A percentile compares a stretch with the other conserved stretches of the same genome.
Evolutionary conservation across 2,797 vertebrate genomes (phyloP).

Genomic region (Etheostoma nigrum): DNA sequence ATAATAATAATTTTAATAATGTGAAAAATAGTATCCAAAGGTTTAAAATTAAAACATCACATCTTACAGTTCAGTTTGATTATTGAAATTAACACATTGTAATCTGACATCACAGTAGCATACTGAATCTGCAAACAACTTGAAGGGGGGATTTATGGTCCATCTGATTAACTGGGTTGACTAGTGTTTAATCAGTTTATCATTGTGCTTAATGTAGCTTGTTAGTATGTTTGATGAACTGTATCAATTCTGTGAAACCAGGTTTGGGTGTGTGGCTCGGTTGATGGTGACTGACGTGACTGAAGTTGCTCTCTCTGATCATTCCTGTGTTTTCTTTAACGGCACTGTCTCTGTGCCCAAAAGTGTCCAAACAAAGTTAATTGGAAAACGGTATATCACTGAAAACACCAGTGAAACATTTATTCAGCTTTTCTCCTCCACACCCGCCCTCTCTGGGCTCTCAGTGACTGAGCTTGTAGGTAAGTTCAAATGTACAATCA

Average conservation of each 20-base stretch:
- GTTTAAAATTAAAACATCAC: not conserved
- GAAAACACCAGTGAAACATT: too few species aligned
- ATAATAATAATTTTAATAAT: too few species aligned
- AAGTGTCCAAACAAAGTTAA: too few species aligned
- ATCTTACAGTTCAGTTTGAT: not conserved
- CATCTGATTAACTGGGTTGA: not conserved
- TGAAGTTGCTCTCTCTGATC: too few species aligned
- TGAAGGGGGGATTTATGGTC: not conserved
- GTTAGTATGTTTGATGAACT: slow-evolving; percentile 1
- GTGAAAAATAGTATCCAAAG: not conserved
- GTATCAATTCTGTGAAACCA: not conserved
- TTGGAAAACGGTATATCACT: too few species aligned
- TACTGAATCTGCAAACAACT: not conserved
- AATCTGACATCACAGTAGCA: not conserved
- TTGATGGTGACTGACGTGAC: too few species aligned
- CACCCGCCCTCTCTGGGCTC: too few species aligned
- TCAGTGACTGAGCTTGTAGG: too few species aligned
- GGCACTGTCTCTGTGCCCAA: too few species aligned
- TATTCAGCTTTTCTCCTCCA: too few species aligned
- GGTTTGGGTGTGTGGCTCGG: not conserved
- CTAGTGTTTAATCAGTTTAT: not conserved
- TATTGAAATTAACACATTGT: not conserved
- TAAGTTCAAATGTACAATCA: too few species aligned
- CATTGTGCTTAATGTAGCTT: not conserved
- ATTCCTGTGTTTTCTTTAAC: too few species aligned